These are phyloP conservation scores for Brachionus sp. DNA, from an alignment of 1,140 invertebrate species.

Conservation along the genomic window DNA sequence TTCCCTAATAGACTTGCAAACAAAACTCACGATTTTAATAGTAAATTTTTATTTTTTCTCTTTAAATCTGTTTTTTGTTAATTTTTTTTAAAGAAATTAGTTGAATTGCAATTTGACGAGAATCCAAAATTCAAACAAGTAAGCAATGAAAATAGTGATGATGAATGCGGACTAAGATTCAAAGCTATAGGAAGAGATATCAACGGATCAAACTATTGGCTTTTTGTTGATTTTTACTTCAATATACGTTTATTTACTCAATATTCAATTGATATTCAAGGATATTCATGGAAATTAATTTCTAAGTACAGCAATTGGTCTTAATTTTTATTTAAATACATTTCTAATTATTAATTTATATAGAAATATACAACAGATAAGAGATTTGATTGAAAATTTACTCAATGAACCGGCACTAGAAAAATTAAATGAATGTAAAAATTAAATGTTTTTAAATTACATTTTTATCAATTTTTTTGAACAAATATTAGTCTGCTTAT, in stretches of 20 bases:
- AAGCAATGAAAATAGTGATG: neutral
- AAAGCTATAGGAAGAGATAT: neutral
- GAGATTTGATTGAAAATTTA: constrained; percentile 30
- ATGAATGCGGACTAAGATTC: neutral
- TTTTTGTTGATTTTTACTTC: neutral
- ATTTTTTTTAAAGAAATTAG: neutral
- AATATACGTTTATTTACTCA: constrained; percentile 15
- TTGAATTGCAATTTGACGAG: constrained; percentile 38
- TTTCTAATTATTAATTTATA: neutral
- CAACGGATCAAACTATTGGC: neutral
- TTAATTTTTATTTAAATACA: neutral
- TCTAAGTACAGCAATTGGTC: neutral
- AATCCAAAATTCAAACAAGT: constrained; percentile 7
- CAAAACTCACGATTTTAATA: neutral
- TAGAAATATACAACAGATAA: constrained; percentile 2
- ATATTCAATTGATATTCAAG: neutral
- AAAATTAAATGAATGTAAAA: constrained; percentile 7
- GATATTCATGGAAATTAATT: constrained; percentile 9
- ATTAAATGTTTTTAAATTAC: no score
- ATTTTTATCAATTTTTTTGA: no score
- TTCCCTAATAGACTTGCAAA: neutral
- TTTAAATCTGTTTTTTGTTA: neutral
- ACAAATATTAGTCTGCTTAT: no score
- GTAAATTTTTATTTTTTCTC: neutral
- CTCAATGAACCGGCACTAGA: neutral